Conservation (phyloP, 1,140 invertebrate species). For the Riptortus pedestris region DNA sequence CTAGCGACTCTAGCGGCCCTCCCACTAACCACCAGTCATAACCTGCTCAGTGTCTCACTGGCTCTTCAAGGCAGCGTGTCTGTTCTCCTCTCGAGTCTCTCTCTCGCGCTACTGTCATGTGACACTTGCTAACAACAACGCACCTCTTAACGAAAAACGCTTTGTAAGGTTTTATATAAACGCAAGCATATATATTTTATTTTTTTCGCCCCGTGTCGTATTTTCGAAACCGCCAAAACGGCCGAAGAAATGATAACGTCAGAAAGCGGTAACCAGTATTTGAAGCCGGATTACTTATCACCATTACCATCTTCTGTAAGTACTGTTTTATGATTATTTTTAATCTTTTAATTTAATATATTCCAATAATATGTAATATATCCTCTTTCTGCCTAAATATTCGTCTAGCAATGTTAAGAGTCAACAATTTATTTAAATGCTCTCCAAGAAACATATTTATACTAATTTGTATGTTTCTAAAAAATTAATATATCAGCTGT, state of each 20-base stretch:
- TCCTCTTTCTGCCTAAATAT: no score
- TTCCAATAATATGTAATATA: no score
- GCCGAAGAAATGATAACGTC: constrained; percentile 1
- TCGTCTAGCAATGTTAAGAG: no score
- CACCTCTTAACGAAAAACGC: neutral
- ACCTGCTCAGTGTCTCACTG: neutral
- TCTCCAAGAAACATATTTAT: no score
- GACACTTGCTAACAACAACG: no score
- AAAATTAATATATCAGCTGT: no score
- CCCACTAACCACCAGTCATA: neutral
- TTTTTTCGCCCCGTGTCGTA: no score
- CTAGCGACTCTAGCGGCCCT: neutral
- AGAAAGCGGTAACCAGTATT: constrained; percentile 74
- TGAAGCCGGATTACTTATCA: constrained; percentile 85
- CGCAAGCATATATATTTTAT: neutral
- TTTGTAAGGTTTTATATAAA: neutral
- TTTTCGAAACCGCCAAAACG: neutral
- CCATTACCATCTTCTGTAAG: constrained; percentile 85
- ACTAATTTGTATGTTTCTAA: no score
- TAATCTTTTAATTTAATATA: no score
- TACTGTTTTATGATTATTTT: constrained; percentile 35
- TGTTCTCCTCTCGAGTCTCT: neutral
- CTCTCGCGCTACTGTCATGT: neutral
- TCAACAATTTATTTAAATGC: no score
- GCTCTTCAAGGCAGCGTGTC: neutral